Base-by-base conservation (phyloP, 1,140 invertebrate genomes). In the Lepidostoma basale region DNA sequence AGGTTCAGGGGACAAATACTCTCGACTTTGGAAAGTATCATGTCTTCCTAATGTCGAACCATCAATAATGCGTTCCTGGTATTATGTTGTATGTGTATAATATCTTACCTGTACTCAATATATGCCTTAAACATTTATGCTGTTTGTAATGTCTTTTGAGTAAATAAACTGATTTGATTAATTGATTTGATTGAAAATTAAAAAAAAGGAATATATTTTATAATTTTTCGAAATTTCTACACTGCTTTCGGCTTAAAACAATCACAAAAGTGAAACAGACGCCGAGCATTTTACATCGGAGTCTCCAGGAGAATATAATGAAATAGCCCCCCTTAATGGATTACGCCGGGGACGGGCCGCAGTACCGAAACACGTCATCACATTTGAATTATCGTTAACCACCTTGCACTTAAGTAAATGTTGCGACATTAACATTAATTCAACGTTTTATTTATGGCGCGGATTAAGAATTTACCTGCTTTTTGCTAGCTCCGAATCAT, bases 401-500 rank as follows among this genome's bases (percentile, higher is more conserved):
- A 45, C 70, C 62, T 69, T 69, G 70, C 70, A 72, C 70, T 72
- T 72, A 72, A 72, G 70, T 72, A 72, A 72, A 72, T 72, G 70
- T 72, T 69, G 70, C 67, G 67, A 72, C 70, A 72, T 72, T 72
- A 69, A 69, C 70, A 72, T 72, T 72, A 72, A 72, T 72, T 72
- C 70, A 47, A 40, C 67, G 60, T 72, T 72, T 72, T 72, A 72
- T 72, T 72, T 72, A 72, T 68, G 70, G 42, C 42, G 25, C 54
- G 70, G 70, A 72, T 72, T 72, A 72, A 72, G 70, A 69, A 62
- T 72, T 58, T 59, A 47, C 36, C 60, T 62, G 64, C 52, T 67
- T 71, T 59, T 64, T 63, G 40, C 62, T 47, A 62, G 62, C 54
- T 14, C 33, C 20, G 59, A 49, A 42, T 60, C 52, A 70, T 54